Conservation (phyloP, 92 coral and sea anemone species). For the Epizoanthus illoricatus region DNA sequence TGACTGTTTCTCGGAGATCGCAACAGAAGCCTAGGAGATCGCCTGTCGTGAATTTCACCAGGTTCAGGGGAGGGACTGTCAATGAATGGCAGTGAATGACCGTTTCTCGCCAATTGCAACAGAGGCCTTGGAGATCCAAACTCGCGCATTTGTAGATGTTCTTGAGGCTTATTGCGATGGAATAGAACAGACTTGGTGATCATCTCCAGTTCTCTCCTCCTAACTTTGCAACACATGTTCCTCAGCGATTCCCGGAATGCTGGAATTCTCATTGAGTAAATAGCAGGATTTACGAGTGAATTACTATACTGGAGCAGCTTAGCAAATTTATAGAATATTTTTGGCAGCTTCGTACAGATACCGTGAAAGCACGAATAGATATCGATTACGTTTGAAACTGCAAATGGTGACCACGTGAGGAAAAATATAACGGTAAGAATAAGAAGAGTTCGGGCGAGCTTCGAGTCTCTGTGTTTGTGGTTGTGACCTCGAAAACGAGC, state of each 20-base stretch:
- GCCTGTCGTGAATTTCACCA: not conserved
- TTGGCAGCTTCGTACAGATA: constrained; percentile 20
- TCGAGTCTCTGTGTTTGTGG: constrained; percentile 41
- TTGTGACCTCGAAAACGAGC: constrained; percentile 36
- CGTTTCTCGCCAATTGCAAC: not conserved
- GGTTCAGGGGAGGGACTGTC: not conserved
- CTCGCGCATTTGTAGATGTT: not conserved
- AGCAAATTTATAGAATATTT: constrained; percentile 34
- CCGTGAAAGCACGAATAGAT: constrained; percentile 36
- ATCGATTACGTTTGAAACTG: constrained; percentile 44
- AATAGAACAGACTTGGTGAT: not conserved
- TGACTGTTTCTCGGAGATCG: too few species aligned
- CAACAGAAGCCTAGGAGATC: not conserved
- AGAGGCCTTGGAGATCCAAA: constrained; percentile 22
- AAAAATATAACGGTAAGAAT: constrained; percentile 45
- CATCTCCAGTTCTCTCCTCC: not conserved
- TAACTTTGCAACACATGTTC: not conserved
- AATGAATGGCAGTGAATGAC: not conserved
- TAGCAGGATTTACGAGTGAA: constrained; percentile 53
- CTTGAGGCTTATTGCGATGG: not conserved
- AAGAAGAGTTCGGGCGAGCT: constrained; percentile 49
- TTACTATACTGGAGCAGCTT: constrained; percentile 60
- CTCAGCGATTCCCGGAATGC: constrained; percentile 45
- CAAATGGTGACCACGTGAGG: constrained; percentile 61
- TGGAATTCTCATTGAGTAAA: constrained; percentile 54